These are phyloP conservation scores for Agonum fuliginosum DNA, from an alignment of 2,888 invertebrate genomes.

Conservation along the genomic window DNA sequence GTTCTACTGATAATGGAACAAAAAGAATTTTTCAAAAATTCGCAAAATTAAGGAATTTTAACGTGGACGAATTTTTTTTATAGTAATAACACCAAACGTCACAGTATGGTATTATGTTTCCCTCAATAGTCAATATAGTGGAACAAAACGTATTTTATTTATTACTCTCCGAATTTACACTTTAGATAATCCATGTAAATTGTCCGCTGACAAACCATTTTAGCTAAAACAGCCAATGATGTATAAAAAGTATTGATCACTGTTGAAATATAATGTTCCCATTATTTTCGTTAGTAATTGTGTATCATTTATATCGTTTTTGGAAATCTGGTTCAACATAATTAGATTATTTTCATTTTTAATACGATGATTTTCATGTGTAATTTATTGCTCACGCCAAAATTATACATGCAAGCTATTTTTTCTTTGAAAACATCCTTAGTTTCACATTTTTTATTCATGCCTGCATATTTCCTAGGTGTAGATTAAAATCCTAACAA, in stretches of 20 bases:
- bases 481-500: too few species aligned
- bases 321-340: constrained; percentile 16
- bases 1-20: too few species aligned
- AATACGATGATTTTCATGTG: background rate
- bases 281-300: constrained; percentile 27
- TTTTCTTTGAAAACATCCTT: too few species aligned
- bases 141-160: constrained; percentile 30
- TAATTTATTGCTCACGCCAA: constrained; percentile 12
- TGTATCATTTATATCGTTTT: constrained; percentile 22
- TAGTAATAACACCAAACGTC: too few species aligned
- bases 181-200: constrained; percentile 20
- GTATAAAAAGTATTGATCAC: constrained; percentile 26
- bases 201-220: constrained; percentile 12
- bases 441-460: too few species aligned
- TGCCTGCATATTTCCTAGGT: too few species aligned
- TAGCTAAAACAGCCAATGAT: constrained; percentile 16
- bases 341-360: constrained; percentile 28
- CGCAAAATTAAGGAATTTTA: too few species aligned
- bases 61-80: too few species aligned
- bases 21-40: too few species aligned
- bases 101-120: constrained; percentile 7
- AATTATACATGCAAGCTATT: background rate
- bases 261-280: constrained; percentile 19
- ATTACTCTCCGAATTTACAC: background rate
- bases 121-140: background rate